phyloP scores from a whole-genome alignment of 2,113 vertebrate species.

The Vombatus ursinus region DNA sequence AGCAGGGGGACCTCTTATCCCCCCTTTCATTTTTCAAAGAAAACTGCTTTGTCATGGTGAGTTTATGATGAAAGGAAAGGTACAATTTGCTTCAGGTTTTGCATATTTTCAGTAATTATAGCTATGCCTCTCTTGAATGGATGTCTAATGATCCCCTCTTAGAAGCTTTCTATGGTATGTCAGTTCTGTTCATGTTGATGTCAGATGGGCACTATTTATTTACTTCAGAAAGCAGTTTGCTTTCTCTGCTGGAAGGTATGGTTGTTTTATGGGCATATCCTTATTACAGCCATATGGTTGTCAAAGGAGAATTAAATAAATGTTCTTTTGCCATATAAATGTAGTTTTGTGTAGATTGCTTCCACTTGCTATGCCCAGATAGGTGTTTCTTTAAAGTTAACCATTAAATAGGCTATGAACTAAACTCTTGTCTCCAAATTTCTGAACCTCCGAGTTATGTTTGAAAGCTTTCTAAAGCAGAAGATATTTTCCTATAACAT shows the following conservation, averaged over 20 bases:
- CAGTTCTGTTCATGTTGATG: neutral
- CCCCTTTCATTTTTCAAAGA: conserved; percentile 12
- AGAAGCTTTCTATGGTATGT: conserved; percentile 12
- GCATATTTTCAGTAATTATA: conserved; percentile 41
- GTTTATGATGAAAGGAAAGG: conserved; percentile 13
- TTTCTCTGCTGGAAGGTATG: conserved; percentile 17
- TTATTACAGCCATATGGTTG: conserved; percentile 12
- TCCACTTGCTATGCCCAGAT: conserved; percentile 20
- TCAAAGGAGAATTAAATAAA: conserved; percentile 51
- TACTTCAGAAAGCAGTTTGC: conserved; percentile 9
- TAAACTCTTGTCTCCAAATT: conserved; percentile 10
- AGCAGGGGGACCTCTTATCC: conserved; percentile 28
- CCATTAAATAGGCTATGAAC: neutral
- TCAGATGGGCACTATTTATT: conserved; percentile 44
- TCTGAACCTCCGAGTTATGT: conserved; percentile 35
- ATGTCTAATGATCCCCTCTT: neutral
- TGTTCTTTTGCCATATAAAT: conserved; percentile 51
- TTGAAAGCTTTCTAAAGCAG: conserved; percentile 38
- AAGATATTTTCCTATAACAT: conserved; percentile 20
- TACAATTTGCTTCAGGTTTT: neutral
- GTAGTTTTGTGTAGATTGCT: neutral
- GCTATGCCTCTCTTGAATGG: neutral
- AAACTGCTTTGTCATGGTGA: neutral
- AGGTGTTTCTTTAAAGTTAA: conserved; percentile 52
- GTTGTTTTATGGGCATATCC: conserved; percentile 24